Evolutionary conservation across 1,140 invertebrate genomes (phyloP).

Genomic region (Panagrolaimus sp.): DNA sequence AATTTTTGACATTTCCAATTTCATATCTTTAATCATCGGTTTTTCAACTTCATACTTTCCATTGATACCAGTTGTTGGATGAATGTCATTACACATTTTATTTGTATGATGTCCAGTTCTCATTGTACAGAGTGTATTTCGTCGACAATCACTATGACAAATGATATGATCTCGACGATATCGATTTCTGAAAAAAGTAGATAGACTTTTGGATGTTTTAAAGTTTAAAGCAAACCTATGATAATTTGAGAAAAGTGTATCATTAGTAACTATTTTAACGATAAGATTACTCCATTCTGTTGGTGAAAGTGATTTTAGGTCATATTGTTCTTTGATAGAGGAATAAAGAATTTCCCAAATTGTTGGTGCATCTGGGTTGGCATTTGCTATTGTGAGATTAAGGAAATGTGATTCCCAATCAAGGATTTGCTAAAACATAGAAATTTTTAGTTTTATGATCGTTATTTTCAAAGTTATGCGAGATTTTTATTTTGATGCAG

Average conservation of each 20-base stretch:
- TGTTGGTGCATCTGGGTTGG: slow-evolving; percentile 21
- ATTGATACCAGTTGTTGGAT: too few species aligned
- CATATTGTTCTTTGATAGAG: slow-evolving; percentile 36
- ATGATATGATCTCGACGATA: too few species aligned
- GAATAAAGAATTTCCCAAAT: slow-evolving; percentile 49
- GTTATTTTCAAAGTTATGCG: neutral
- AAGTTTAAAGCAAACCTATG: too few species aligned
- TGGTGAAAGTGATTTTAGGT: slow-evolving; percentile 38
- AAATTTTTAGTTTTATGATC: slow-evolving; percentile 8
- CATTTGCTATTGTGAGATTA: slow-evolving; percentile 29
- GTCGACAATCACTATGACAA: too few species aligned
- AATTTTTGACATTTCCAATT: too few species aligned
- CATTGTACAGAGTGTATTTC: too few species aligned
- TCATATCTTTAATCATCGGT: too few species aligned
- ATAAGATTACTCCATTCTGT: slow-evolving; percentile 31
- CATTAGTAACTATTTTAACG: neutral
- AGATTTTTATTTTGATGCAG: neutral
- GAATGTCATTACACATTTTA: too few species aligned
- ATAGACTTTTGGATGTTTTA: too few species aligned
- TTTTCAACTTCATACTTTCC: too few species aligned
- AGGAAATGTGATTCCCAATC: slow-evolving; percentile 51
- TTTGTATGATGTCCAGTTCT: too few species aligned
- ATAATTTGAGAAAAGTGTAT: neutral
- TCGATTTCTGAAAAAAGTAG: too few species aligned
- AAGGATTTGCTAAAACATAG: slow-evolving; percentile 41